Conservation (phyloP, 2,113 vertebrate genomes). For the Podocnemis expansa region DNA sequence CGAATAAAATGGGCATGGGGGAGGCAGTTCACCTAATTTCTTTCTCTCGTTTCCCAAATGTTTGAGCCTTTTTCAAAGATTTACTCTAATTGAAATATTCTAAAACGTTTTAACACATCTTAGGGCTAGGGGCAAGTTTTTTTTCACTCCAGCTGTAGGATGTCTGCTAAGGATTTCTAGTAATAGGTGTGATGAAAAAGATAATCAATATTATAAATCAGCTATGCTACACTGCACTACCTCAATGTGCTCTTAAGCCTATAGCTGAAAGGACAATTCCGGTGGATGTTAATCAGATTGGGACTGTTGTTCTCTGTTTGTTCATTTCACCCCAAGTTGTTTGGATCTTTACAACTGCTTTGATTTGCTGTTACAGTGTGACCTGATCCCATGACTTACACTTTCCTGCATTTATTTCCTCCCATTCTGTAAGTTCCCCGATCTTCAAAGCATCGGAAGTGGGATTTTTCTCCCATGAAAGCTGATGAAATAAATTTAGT, state of each 20-base stretch:
- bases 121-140: background rate
- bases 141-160: background rate
- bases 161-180: background rate
- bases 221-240: background rate
- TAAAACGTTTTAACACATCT: background rate
- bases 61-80: background rate
- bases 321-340: background rate
- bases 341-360: too few species aligned
- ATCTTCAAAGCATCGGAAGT: too few species aligned
- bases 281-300: background rate
- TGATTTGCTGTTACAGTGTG: too few species aligned
- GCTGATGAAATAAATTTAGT: too few species aligned
- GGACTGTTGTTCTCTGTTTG: background rate
- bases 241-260: background rate
- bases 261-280: background rate
- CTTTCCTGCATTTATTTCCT: too few species aligned
- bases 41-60: background rate
- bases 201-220: background rate
- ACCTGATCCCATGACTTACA: too few species aligned
- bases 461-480: too few species aligned
- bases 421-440: too few species aligned
- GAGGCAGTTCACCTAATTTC: background rate
- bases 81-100: fast-evolving
- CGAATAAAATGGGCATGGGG: background rate
- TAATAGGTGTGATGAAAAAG: background rate